Evolutionary conservation across 2,797 vertebrate species (phyloP).

Genomic region (Melopsittacus undulatus): DNA sequence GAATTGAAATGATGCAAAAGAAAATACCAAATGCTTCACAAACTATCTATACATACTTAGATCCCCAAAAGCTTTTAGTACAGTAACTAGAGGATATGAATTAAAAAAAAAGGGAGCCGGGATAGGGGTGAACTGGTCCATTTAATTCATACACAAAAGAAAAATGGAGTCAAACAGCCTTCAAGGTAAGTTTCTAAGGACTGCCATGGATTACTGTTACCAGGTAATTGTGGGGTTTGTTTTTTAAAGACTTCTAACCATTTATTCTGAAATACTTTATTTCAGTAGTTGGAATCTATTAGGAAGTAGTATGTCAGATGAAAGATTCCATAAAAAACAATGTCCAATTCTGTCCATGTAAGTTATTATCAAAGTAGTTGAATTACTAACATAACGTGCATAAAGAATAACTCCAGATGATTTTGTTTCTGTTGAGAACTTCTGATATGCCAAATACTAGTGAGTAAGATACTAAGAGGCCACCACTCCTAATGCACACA

Average conservation of each 20-base stretch:
- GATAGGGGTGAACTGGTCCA: not conserved
- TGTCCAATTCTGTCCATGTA: rapidly evolving
- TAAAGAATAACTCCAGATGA: not conserved
- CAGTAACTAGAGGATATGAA: not conserved
- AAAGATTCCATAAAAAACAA: not conserved
- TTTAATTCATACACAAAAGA: not conserved
- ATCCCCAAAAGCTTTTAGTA: not conserved
- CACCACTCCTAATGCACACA: not conserved
- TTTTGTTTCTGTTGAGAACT: not conserved
- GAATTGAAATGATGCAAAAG: not conserved
- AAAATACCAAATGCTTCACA: not conserved
- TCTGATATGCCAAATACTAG: not conserved
- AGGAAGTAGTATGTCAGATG: not conserved
- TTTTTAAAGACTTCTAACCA: not conserved
- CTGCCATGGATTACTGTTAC: not conserved
- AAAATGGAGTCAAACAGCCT: not conserved
- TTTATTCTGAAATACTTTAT: not conserved
- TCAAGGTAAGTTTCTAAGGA: not conserved
- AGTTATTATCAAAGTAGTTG: not conserved
- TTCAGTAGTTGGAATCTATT: not conserved
- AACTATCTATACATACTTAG: not conserved
- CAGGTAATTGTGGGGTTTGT: not conserved
- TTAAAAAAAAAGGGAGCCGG: not conserved
- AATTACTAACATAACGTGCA: not conserved
- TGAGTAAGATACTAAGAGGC: not conserved